phyloP scores from a whole-genome alignment of 2,113 vertebrate species.

The Rhinichthys klamathensis region DNA sequence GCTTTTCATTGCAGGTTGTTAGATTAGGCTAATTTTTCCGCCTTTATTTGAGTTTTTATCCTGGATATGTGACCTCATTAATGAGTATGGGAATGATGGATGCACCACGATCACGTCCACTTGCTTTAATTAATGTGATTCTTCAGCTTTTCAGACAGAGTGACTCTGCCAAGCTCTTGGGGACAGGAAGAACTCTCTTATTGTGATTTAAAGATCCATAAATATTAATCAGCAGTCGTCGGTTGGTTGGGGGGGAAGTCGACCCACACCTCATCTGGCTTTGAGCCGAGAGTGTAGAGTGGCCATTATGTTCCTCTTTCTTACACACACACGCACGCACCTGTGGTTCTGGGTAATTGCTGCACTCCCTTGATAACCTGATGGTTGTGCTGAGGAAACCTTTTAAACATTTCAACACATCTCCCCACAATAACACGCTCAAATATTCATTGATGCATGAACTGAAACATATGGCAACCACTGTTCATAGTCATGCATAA shows the following conservation, averaged over 20 bases:
- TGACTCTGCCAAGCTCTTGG: background rate
- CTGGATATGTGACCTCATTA: background rate
- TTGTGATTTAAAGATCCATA: constrained; percentile 51
- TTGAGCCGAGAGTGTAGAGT: constrained; percentile 15
- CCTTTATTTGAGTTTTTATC: constrained; percentile 10
- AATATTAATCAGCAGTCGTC: constrained; percentile 49
- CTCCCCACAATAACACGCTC: background rate
- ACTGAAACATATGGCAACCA: background rate
- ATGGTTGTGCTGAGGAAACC: constrained; percentile 15
- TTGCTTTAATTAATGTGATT: constrained; percentile 9
- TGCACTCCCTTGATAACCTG: background rate
- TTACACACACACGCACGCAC: constrained; percentile 13
- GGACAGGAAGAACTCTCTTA: constrained; percentile 8
- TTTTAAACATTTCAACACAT: constrained; percentile 4
- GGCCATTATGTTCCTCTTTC: constrained; percentile 27
- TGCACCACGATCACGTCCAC: background rate
- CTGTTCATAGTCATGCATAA: background rate
- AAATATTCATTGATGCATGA: constrained; percentile 1
- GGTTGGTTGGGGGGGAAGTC: background rate
- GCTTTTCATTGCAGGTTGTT: constrained; percentile 6
- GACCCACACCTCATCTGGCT: constrained; percentile 25
- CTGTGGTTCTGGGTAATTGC: constrained; percentile 51
- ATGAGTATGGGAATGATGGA: background rate
- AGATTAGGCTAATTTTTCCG: background rate
- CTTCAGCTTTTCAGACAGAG: constrained; percentile 33